These are phyloP conservation scores for Dexiosoma caninum DNA, from an alignment of 2,888 invertebrate species.

Conservation along the genomic window DNA sequence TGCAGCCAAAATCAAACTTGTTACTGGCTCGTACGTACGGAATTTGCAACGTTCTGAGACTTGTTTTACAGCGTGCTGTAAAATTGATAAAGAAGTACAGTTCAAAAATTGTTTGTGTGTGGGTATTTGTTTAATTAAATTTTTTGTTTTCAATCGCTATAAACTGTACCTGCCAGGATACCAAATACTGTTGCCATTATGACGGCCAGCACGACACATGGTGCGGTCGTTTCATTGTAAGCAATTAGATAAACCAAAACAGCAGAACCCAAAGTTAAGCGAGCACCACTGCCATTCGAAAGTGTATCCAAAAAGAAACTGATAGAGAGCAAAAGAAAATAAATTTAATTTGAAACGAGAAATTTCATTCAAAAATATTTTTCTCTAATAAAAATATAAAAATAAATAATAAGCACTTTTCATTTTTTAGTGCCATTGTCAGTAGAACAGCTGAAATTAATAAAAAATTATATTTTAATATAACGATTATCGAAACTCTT, in stretches of 20 bases:
- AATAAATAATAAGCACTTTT: no score
- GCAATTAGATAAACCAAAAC: slow-evolving; percentile 75
- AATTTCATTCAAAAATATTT: neutral
- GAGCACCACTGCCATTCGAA: slow-evolving; percentile 75
- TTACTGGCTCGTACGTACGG: slow-evolving; percentile 78
- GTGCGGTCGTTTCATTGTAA: slow-evolving; percentile 76
- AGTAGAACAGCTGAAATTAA: no score
- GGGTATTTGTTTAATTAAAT: neutral
- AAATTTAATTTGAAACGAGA: neutral
- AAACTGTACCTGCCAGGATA: slow-evolving; percentile 73
- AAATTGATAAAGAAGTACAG: no score
- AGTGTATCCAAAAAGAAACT: slow-evolving; percentile 74
- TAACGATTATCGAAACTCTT: no score
- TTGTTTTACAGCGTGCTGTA: slow-evolving; percentile 76
- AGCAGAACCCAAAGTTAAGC: slow-evolving; percentile 76
- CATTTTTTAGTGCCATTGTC: no score
- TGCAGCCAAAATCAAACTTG: slow-evolving; percentile 77
- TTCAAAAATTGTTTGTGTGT: no score
- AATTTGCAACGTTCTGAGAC: slow-evolving; percentile 76
- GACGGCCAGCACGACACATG: slow-evolving; percentile 74
- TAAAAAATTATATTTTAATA: no score
- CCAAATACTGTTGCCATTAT: slow-evolving; percentile 75
- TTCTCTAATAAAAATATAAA: no score
- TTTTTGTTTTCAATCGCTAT: neutral
- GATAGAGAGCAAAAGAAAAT: slow-evolving; percentile 5